A percentile compares a stretch with the other conserved stretches of the same genome.
Evolutionary conservation across 1,140 invertebrate genomes (phyloP).

Genomic region (Brachionus angularis): DNA sequence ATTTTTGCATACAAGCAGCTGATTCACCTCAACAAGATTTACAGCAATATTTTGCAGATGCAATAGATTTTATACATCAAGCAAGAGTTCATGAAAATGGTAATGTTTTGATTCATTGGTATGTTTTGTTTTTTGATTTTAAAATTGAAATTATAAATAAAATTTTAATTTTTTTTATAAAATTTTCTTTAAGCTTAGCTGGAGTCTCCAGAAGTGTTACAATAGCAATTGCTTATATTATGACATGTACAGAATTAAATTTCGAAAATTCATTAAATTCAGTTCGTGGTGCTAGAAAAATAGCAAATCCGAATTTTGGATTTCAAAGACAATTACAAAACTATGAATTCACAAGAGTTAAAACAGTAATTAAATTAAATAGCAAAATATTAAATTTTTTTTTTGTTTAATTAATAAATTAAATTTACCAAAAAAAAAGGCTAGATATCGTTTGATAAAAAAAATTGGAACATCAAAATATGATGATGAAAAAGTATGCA

Average conservation of each 20-base stretch:
- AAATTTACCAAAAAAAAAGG: too few species aligned
- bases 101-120: slow-evolving; percentile 92
- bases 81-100: slow-evolving; percentile 75
- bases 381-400: too few species aligned
- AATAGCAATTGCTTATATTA: slow-evolving; percentile 86
- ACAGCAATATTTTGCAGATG: slow-evolving; percentile 81
- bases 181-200: slow-evolving; percentile 67
- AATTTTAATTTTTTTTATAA: not conserved
- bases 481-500: slow-evolving; percentile 36
- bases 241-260: slow-evolving; percentile 80
- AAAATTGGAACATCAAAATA: slow-evolving; percentile 36
- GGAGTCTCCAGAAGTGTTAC: slow-evolving; percentile 96
- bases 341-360: slow-evolving; percentile 65
- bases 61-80: slow-evolving; percentile 91
- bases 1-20: slow-evolving; percentile 85
- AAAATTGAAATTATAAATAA: not conserved
- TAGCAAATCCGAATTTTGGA: slow-evolving; percentile 89
- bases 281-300: slow-evolving; percentile 77
- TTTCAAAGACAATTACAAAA: slow-evolving; percentile 89
- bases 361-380: not conserved
- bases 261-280: slow-evolving; percentile 89
- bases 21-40: slow-evolving; percentile 88
- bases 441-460: slow-evolving; percentile 17
- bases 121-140: slow-evolving; percentile 51
- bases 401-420: not conserved